Evolutionary conservation across 2,113 vertebrate genomes (phyloP), one percentile per base, ranked within the genome.

Genomic region (Orthonyx spaldingii): DNA sequence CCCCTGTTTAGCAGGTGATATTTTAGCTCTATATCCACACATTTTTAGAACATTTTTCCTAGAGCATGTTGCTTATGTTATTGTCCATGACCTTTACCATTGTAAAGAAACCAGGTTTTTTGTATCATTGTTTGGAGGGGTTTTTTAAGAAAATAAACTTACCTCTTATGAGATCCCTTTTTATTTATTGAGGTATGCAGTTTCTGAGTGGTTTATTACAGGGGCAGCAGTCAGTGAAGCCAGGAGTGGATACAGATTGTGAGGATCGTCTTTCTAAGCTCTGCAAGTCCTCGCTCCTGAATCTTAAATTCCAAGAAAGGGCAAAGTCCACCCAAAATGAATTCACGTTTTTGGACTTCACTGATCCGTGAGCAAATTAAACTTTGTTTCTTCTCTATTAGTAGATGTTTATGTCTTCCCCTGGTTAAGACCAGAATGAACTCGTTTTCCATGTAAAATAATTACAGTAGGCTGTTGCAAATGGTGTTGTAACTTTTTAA

Each of bases 291-390:
- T 75, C 1, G 11, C 18, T 79, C 27, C 42, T 83, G 39, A 55
- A 76, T 63, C 76, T 95, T 95, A 95, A 95, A 87, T 52, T 70
- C 49, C 5, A 2, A 44, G 53, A 57, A 57, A 63, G 93, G 53
- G 37, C 92, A 97, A 59, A 97, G 97, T 97, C 93, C 93, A 82
- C 28, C 23, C 63, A 64, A 89, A 76, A 61, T 35, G 60, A 89
- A 69, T 41, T 42, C 86, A 87, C 60, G 35, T 88, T 89, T 96
- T 78, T 71, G 87, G 84, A 77, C 89, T 94, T 91, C 28, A 18
- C 11, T 96, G 92, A 97, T 93, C 97, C 96, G 15, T 95, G 59
- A 77, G 65, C 74, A 95, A 91, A 95, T 96, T 97, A 96, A 96
- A 97, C 96, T 97, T 97, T 97, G 96, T 85, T 92, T 94, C 92